Evolutionary conservation across 2,797 vertebrate species (phyloP), one percentile per base, ranked within the genome.

Genomic region (Dipus sagitta): DNA sequence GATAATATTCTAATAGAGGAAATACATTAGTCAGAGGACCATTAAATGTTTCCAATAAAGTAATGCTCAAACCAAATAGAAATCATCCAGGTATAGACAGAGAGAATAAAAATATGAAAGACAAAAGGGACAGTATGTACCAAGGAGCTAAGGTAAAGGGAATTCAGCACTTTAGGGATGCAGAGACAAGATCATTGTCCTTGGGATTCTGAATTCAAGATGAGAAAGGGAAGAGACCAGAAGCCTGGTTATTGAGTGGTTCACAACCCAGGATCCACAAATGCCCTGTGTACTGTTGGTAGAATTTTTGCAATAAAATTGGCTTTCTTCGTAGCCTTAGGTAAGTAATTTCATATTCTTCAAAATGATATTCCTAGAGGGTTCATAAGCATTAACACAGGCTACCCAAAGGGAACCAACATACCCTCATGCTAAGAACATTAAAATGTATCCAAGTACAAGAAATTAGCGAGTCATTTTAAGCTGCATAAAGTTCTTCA

Each of bases 401-500:
- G 21, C 14, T 64, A 8, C 26, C 21, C 20, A 77, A 94, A 82
- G 17, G 58, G 12, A 75, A 38, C 60, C 23, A n/a, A 82, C 3
- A 78, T 9, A 20, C 20, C 72, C 68, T 38, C 14, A 78, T 70
- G 12, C 86, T 84, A 86, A 92, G 71, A n/a, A 90, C 64, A 86
- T 71, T 94, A 81, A 81, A 90, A 30, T 92, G 92, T 78, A 91
- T 84, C 28, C 42, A 75, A 88, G 76, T 62, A 1, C 32, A 74
- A 93, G 54, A 93, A 81, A 86, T 10, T 62, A 84, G 3, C 81
- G 77, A 92, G 52, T 76, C 1, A 62, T 91, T 94, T 94, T 82
- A 91, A 90, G 58, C 26, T 79, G 30, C 28, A 86, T 79, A 77
- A 94, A 84, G 87, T 89, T 42, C 42, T 93, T 71, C 71, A 81